Evolutionary conservation across 2,888 invertebrate genomes (phyloP).

Genomic region (Trichopria drosophilae): DNA sequence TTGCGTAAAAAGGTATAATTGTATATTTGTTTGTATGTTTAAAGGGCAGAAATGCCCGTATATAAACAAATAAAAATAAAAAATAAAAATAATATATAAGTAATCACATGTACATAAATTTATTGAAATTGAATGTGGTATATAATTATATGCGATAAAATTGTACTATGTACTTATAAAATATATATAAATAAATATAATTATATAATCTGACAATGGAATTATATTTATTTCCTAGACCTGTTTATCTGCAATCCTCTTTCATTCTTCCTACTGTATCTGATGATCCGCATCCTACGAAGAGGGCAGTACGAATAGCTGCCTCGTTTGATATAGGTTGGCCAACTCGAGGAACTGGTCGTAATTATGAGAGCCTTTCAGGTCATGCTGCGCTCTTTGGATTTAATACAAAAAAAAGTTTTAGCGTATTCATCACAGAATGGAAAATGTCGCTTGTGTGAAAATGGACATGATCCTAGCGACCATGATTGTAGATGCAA

Average conservation of each 20-base stretch:
- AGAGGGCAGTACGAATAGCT: not conserved
- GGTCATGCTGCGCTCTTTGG: conserved; percentile 5
- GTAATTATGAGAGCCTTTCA: conserved; percentile 11
- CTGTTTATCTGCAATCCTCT: not conserved
- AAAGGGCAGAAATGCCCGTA: no score
- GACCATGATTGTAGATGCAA: conserved; percentile 6
- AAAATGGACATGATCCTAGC: not conserved
- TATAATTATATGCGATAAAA: no score
- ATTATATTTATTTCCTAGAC: conserved; percentile 4
- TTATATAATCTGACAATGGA: no score
- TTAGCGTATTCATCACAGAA: not conserved
- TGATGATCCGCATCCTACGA: no score
- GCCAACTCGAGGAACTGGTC: conserved; percentile 10
- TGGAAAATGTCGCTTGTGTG: conserved; percentile 2
- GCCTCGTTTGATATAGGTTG: conserved; percentile 4
- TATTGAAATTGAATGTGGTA: no score
- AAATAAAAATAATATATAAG: no score
- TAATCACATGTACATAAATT: no score
- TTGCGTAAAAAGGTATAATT: no score
- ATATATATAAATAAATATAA: no score
- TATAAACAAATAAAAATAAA: no score
- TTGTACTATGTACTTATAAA: no score
- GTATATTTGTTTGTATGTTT: no score
- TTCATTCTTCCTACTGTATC: conserved; percentile 2
- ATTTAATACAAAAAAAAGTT: conserved; percentile 3